Base-by-base conservation (phyloP, 1,140 invertebrate genomes). In the Nasonia giraulti region DNA sequence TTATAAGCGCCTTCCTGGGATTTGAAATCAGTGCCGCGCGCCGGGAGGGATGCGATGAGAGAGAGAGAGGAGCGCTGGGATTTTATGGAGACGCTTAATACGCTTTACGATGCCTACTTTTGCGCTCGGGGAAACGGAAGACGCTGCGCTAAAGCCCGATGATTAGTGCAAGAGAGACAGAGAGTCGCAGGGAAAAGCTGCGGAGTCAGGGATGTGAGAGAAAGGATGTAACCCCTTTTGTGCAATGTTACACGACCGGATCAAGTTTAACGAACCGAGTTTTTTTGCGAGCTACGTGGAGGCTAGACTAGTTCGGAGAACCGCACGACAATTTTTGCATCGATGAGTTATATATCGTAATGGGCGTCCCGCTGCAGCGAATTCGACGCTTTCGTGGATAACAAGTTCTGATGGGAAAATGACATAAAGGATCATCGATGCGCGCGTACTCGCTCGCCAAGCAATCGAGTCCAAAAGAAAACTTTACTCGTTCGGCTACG, bases 11-110 rank as follows among this genome's bases (percentile, higher is more conserved):
- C 87, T 91, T 90, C 88, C 87, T 80, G 88, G 90, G 88, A 91
- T 91, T 91, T 87, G 84, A 91, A 91, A 91, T 91, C 89, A 91
- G 23, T 76, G 73, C 82, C 37, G 20, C 20, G 44, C 62, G 80
- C 12, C 31, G 40, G 33, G 75, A 71, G 68, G 47, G 76, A 20
- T 20, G 17, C 6, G 55, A 62, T 17, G 17, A 62, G 55, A 27
- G 27, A 62, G 80, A 27, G 27, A 62, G 80, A 62, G 55, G 17
- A 62, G 55, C 55, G 55, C 55, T 20, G 75, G 79, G 68, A 73
- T 89, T 89, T 91, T 90, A 91, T 84, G 87, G 76, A 68, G 55
- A 66, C 87, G 85, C 81, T 90, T 89, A 88, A 90, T 90, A 89
- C 88, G 71, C 84, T 90, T 90, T 88, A 91, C 87, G 86, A 84